Base-by-base conservation (phyloP, 1,140 invertebrate species). In the Drosophila ironensis region DNA sequence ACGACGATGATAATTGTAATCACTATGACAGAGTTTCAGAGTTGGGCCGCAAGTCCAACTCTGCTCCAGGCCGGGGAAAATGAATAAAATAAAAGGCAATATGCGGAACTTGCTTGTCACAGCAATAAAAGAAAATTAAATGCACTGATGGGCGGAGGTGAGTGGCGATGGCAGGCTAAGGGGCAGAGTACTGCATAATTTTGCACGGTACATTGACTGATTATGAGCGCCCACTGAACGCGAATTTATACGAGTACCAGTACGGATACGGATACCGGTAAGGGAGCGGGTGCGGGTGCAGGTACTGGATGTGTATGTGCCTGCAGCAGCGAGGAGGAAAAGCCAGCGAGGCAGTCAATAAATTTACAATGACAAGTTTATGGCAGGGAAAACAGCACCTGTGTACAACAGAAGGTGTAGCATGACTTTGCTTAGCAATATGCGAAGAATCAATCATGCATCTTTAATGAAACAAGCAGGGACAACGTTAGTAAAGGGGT, bases 301-400 rank as follows among this genome's bases (percentile, higher is more conserved):
- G n/a, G n/a, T n/a, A n/a, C n/a, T n/a, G n/a, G n/a, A n/a, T n/a
- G n/a, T n/a, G n/a, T n/a, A n/a, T n/a, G n/a, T n/a, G n/a, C n/a
- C 25, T n/a, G 28, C 3, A 12, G 30, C 30, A 33, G 11, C 3
- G 5, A 27, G 9, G 9, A n/a, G 17, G 47, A n/a, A n/a, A n/a
- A n/a, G n/a, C n/a, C n/a, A n/a, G n/a, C n/a, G 48, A 40, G 37
- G 27, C 38, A 25, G 25, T 37, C 60, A 70, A 74, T 59, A 33
- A 75, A 80, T 81, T 80, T 66, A 67, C 75, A 71, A 44, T 74
- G 76, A 71, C 57, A 74, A 80, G 82, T 81, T 73, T 81, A 71
- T 57, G 66, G 59, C 33, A 41, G 17, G 25, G 25, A 3, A 25
- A 6, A 11, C 4, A 16, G 6, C 40, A n/a, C n/a, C n/a, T n/a